Evolutionary conservation across 1,140 invertebrate genomes (phyloP), one percentile per base, ranked within the genome.

Genomic region (Heliconius melpomene): DNA sequence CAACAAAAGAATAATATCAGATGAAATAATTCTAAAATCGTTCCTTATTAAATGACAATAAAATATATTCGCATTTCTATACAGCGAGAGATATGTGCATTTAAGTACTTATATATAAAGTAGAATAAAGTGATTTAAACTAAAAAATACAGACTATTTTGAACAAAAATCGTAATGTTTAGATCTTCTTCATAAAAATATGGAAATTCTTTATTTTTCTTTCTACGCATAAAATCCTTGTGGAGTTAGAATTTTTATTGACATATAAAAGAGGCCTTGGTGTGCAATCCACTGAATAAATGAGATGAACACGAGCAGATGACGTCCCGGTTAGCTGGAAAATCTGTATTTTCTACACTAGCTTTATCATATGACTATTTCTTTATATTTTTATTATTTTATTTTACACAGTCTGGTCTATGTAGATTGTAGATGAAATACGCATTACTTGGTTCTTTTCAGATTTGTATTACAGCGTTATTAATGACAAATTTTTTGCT

Each of bases 281-380:
- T 66, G 81, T 52, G 70, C 79, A 78, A 75, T 80, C 80, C 26
- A 29, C 81, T 40, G 74, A 78, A 80, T 80, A 80, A 78, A 79
- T 83, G 79, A 79, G 38, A 72, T 72, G 77, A 76, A 83, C 77
- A 83, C 75, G 54, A 74, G 46, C 57, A 79, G 72, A 79, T 52
- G 73, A 70, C 78, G 74, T 71, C n/a, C 70, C 54, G 20, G 54
- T 57, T 23, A 57, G n/a, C 20, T 57, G 54, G 9, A 57, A 57
- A 57, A 57, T 57, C 54, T 57, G 54, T 57, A 57, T 57, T 57
- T 52, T 52, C 50, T 52, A 20, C 7, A 52, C 29, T 70, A 70
- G 20, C 23, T 70, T 11, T 70, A 20, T 52, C 20, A 52, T 52
- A 1, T 70, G 11, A 20, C 23, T 26, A 13, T 11, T 3, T 3